Percentiles rank a stretch among this genome's conserved stretches.
Evolutionary conservation across 2,888 invertebrate species (phyloP).

Genomic region (Agonopterix arenella): DNA sequence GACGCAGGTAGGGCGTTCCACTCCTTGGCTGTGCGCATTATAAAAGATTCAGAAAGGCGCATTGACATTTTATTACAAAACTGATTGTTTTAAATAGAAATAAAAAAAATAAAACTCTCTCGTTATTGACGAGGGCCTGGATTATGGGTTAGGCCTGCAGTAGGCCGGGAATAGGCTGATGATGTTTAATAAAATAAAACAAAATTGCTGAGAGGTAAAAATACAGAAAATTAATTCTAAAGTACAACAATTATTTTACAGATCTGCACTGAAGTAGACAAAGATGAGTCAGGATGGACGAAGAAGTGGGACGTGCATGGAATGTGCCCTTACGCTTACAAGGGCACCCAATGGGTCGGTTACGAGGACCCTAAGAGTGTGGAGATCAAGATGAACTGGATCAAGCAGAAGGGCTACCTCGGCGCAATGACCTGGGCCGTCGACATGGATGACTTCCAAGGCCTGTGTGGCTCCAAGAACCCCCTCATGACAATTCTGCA

Average conservation of each 20-base stretch:
- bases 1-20: no score
- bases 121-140: no score
- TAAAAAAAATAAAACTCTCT: no score
- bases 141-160: no score
- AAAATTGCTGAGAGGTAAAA: no score
- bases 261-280: constrained; percentile 87
- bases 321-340: constrained; percentile 90
- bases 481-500: constrained; percentile 84
- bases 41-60: no score
- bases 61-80: no score
- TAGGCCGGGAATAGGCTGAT: no score
- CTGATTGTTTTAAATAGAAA: no score
- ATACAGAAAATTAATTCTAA: no score
- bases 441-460: constrained; percentile 93
- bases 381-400: constrained; percentile 93
- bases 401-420: constrained; percentile 85
- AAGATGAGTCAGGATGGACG: constrained; percentile 85
- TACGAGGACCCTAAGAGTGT: constrained; percentile 90
- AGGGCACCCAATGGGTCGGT: constrained; percentile 94
- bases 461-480: constrained; percentile 87
- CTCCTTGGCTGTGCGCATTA: no score
- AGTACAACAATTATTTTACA: constrained; percentile 30
- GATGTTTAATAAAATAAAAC: no score
- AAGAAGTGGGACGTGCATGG: constrained; percentile 90
- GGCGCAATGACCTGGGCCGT: constrained; percentile 97